Percentiles rank a stretch among this genome's conserved stretches.
Conservation (phyloP, 2,888 invertebrate species). For the Cenopis cana region DNA sequence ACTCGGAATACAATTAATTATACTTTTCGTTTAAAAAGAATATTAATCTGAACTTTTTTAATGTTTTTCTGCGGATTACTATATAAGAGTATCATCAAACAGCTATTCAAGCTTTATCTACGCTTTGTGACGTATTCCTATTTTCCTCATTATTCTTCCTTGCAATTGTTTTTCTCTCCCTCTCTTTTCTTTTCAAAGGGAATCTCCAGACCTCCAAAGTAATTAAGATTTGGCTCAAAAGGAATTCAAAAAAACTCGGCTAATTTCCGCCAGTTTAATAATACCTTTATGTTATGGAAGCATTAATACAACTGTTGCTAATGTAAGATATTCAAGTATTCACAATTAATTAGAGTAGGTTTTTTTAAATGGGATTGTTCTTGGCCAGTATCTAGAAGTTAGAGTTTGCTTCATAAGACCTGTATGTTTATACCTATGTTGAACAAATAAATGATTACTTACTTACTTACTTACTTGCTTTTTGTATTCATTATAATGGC, state of each 20-base stretch:
- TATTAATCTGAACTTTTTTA: not conserved
- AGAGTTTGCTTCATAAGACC: too few species aligned
- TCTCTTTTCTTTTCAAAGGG: constrained; percentile 26
- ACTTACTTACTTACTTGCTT: too few species aligned
- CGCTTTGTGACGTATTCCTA: not conserved
- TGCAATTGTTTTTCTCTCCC: constrained; percentile 25
- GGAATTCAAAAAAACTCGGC: constrained; percentile 24
- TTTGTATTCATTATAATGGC: too few species aligned
- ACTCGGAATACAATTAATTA: not conserved
- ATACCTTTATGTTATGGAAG: constrained; percentile 17
- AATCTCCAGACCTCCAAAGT: constrained; percentile 28
- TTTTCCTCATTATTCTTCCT: constrained; percentile 25
- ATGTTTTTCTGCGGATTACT: not conserved
- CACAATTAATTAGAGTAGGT: too few species aligned
- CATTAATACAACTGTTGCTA: constrained; percentile 25
- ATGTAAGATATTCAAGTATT: not conserved
- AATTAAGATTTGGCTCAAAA: constrained; percentile 39
- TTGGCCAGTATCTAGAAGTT: too few species aligned
- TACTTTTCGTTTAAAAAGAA: not conserved
- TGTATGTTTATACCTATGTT: too few species aligned
- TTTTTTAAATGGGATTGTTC: too few species aligned
- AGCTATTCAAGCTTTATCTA: constrained; percentile 7
- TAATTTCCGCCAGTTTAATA: constrained; percentile 33
- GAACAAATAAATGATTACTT: too few species aligned
- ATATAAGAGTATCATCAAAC: not conserved